phyloP scores from a whole-genome alignment of 2,113 vertebrate species.

The Cranoglanis bouderius region DNA sequence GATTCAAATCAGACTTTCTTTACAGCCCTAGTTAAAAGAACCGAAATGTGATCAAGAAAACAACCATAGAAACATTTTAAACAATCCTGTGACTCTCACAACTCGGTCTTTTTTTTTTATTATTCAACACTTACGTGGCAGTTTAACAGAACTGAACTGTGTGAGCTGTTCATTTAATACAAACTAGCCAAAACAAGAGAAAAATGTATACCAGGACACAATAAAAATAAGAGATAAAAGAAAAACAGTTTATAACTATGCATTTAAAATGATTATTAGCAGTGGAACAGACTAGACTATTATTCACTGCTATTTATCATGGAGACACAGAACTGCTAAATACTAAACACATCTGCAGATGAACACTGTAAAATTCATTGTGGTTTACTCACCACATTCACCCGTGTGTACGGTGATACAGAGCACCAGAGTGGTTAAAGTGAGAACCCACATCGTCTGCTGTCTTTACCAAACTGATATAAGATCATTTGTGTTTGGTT shows the following conservation, averaged over 20 bases:
- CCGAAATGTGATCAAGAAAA: too few relatives aligned
- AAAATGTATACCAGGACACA: not conserved
- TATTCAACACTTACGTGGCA: not conserved
- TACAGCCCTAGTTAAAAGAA: too few relatives aligned
- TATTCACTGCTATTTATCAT: not conserved
- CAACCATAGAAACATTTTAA: too few relatives aligned
- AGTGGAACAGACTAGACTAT: not conserved
- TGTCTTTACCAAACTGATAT: not conserved
- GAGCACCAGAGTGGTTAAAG: not conserved
- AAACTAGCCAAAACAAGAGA: not conserved
- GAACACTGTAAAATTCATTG: not conserved
- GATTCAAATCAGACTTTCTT: too few relatives aligned
- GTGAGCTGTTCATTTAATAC: not conserved
- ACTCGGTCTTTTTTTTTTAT: not conserved
- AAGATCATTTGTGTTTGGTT: not conserved
- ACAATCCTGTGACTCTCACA: too few relatives aligned
- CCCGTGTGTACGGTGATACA: not conserved
- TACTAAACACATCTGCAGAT: not conserved
- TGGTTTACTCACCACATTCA: not conserved
- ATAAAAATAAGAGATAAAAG: not conserved
- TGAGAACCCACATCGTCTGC: not conserved
- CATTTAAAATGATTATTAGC: not conserved
- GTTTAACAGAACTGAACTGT: not conserved
- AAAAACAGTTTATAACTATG: too few relatives aligned
- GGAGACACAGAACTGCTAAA: not conserved